Conservation (phyloP, 1,140 invertebrate species). For the Bombyx mori region ASM3026992v2 NC_085118.1:7328001-7328500, state of each 20-base stretch:
- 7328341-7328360: too few species aligned
- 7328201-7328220: conserved; percentile 70
- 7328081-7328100: conserved; percentile 62
- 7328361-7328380: too few species aligned
- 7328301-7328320: too few species aligned
- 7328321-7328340: too few species aligned
- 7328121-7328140: conserved; percentile 70
- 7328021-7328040: conserved; percentile 10
- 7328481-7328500: too few species aligned
- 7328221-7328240: conserved; percentile 49
- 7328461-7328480: too few species aligned
- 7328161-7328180: conserved; percentile 67
- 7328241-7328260: conserved; percentile 57
- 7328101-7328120: conserved; percentile 68
- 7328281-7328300: conserved; percentile 28
- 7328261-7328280: conserved; percentile 66
- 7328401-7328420: too few species aligned
- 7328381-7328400: too few species aligned
- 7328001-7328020: background rate
- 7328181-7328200: conserved; percentile 67
- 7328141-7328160: conserved; percentile 68
- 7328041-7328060: conserved; percentile 10
- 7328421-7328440: too few species aligned
- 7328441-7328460: too few species aligned
- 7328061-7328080: conserved; percentile 46